These are phyloP conservation scores for Anser cygnoides DNA, from an alignment of 2,113 vertebrate genomes.

Conservation along the genomic window DNA sequence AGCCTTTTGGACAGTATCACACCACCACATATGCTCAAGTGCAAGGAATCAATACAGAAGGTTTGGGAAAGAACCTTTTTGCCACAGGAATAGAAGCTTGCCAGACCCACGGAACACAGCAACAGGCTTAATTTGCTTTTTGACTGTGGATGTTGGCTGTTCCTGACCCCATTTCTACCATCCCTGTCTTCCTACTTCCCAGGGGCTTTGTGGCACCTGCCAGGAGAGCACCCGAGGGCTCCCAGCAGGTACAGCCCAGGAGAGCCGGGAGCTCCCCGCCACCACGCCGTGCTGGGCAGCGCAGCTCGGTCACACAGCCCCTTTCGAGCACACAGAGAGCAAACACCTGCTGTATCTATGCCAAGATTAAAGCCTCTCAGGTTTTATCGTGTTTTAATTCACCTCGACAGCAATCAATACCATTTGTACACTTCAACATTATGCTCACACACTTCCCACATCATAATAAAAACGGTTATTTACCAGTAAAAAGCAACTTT, in stretches of 20 bases:
- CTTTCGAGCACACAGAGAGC: not conserved
- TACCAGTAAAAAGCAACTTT: constrained; percentile 96
- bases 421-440: accelerated
- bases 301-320: not conserved
- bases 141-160: not conserved
- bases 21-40: accelerated
- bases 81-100: not conserved
- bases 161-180: not conserved
- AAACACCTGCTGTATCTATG: not conserved
- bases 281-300: not conserved
- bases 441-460: accelerated
- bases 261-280: not conserved
- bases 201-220: not conserved
- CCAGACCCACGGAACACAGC: not conserved
- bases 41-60: not conserved
- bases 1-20: not conserved
- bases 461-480: not conserved
- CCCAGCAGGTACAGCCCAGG: not conserved
- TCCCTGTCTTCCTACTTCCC: not conserved
- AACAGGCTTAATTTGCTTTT: accelerated
- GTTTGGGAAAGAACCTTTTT: not conserved
- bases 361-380: not conserved
- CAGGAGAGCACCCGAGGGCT: accelerated
- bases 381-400: not conserved
- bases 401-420: accelerated